These are phyloP conservation scores for Acanthoscelides obtectus DNA, from an alignment of 2,888 invertebrate genomes.

Conservation along the genomic window DNA sequence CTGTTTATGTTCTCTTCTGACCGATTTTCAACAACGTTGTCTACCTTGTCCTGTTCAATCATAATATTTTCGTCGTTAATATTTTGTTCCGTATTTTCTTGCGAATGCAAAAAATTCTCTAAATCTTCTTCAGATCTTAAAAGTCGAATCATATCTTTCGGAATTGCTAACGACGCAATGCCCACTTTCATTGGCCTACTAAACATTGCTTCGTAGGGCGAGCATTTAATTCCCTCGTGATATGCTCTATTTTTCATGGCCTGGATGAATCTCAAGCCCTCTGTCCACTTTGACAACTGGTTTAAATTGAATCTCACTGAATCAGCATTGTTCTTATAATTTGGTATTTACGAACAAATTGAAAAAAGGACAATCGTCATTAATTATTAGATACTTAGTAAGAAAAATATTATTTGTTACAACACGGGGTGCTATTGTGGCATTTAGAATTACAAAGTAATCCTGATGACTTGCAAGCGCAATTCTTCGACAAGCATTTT, in stretches of 20 bases:
- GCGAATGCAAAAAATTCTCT: background rate
- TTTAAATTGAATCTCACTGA: conserved; percentile 31
- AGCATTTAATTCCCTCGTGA: conserved; percentile 34
- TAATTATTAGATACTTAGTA: too few species aligned
- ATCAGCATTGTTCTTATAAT: conserved; percentile 8
- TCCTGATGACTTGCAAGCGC: background rate
- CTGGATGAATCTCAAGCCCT: conserved; percentile 42
- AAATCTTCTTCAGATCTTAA: conserved; percentile 13
- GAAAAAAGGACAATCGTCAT: too few species aligned
- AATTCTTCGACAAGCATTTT: background rate
- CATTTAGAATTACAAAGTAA: background rate
- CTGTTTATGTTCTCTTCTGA: background rate
- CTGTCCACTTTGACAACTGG: too few species aligned
- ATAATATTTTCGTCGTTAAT: too few species aligned
- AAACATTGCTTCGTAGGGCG: conserved; percentile 29
- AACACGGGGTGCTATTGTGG: background rate
- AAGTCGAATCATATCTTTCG: conserved; percentile 14
- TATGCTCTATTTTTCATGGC: conserved; percentile 42
- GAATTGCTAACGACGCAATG: conserved; percentile 11
- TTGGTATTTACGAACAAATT: too few species aligned
- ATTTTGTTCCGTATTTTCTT: background rate
- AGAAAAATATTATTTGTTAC: background rate
- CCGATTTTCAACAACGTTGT: background rate
- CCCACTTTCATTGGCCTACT: conserved; percentile 19
- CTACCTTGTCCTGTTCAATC: background rate